Base-by-base conservation (phyloP, 2,113 vertebrate species). In the Porphyrio hochstetteri region DNA sequence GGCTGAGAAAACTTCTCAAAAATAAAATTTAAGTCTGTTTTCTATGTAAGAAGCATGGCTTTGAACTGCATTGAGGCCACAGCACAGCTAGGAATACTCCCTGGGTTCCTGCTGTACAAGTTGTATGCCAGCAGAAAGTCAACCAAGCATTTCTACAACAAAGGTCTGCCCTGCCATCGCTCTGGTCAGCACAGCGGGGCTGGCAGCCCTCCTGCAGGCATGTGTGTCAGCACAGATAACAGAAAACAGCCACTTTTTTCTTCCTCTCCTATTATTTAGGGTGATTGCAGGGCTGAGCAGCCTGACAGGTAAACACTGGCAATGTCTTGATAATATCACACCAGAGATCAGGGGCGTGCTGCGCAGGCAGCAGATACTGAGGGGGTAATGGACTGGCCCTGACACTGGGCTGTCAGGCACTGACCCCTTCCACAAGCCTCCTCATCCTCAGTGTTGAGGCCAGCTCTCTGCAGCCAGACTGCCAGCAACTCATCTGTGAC, bases 381-480 rank as follows among this genome's bases (percentile, higher is more conserved):
- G 0, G 78, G 46, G 0, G 78, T 48, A 77, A 91, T 3, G 76
- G 86, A 68, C 83, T 72, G 4, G 7, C 61, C 77, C 55, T 21
- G 83, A 80, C 81, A 16, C 59, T 2, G 0, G 3, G 1, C 50
- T 88, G 53, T 11, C 13, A 24, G 52, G 13, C 52, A 8, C 79
- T 14, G n/a, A 44, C 44, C 70, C 46, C 15, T 8, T 5, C n/a
- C 5, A 0, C 8, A 27, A 21, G 2, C 15, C 6, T 11, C 28
- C 55, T 8, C n/a, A 1, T 7, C 36, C n/a, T 25, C 27, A 7
- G 35, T 7, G 20, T 33, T 2, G 36, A 28, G 21, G 48, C 42
- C 65, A 33, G 44, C 18, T 19, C 29, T 13, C 82, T 40, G 18
- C n/a, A 19, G 67, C 36, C 5, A 31, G 4, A 46, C 70, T 69